Percentiles rank a stretch among this genome's conserved stretches.
These are phyloP conservation scores for Drosophila arawakana DNA, from an alignment of 1,140 invertebrate genomes.

Conservation along the genomic window DNA sequence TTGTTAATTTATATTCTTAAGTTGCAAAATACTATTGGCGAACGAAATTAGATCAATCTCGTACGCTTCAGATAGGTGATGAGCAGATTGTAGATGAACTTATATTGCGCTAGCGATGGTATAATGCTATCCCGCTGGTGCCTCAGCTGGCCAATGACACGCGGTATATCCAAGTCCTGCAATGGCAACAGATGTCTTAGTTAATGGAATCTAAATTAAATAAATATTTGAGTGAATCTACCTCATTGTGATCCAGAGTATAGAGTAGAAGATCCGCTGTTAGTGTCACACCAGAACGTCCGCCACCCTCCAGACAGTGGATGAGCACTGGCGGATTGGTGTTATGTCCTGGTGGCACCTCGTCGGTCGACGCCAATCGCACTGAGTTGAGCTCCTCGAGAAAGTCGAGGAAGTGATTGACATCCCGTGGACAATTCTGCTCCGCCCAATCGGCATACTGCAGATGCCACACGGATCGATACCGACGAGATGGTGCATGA, in stretches of 20 bases:
- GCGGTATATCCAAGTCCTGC: constrained; percentile 91
- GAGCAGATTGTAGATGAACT: constrained; percentile 94
- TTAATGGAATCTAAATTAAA: background rate
- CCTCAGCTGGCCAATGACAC: constrained; percentile 90
- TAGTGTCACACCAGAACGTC: constrained; percentile 91
- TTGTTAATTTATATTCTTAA: constrained; percentile 43
- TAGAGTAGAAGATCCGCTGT: constrained; percentile 92
- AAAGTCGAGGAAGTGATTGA: constrained; percentile 90
- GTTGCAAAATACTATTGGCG: constrained; percentile 29
- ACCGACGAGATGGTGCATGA: constrained; percentile 85
- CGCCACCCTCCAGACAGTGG: constrained; percentile 89
- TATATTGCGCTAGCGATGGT: constrained; percentile 94
- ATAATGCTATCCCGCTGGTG: constrained; percentile 94
- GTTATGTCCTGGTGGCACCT: constrained; percentile 88
- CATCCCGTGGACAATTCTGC: constrained; percentile 88
- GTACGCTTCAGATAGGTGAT: constrained; percentile 94
- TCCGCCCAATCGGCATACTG: constrained; percentile 92
- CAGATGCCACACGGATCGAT: constrained; percentile 91
- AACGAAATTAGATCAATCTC: constrained; percentile 89
- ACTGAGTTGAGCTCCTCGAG: constrained; percentile 94
- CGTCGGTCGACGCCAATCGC: constrained; percentile 88
- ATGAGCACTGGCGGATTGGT: constrained; percentile 89
- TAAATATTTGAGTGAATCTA: constrained; percentile 72
- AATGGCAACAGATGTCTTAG: constrained; percentile 33
- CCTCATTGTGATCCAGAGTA: constrained; percentile 94